Evolutionary conservation across 2,797 vertebrate genomes (phyloP).

Genomic region (Semotilus atromaculatus): DNA sequence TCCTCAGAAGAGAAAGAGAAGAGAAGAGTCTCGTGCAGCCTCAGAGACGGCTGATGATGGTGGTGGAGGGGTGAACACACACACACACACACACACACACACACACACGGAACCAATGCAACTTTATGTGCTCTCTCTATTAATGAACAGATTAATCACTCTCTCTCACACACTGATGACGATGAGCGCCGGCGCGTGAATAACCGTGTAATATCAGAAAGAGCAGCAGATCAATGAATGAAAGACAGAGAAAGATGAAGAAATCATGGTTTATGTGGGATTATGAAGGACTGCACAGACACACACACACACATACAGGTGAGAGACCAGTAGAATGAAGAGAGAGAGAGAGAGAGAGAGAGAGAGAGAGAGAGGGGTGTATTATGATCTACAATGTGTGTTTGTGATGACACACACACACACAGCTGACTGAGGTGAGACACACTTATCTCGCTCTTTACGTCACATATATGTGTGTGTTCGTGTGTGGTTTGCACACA

Average conservation of each 20-base stretch:
- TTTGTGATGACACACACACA: conserved; percentile 11
- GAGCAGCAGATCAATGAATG: conserved; percentile 14
- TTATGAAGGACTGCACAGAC: not conserved
- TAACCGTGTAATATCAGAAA: conserved; percentile 27
- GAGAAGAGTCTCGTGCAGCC: conserved; percentile 2
- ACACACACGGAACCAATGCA: conserved; percentile 44
- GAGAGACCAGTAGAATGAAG: conserved; percentile 26
- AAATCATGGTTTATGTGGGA: not conserved
- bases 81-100: not conserved
- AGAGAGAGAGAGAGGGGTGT: not conserved
- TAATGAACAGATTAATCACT: not conserved
- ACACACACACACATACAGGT: conserved; percentile 19
- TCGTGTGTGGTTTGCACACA: conserved; percentile 43
- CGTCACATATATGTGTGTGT: conserved; percentile 58
- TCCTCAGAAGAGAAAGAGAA: conserved; percentile 19
- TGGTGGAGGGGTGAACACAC: conserved; percentile 25
- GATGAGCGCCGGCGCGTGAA: conserved; percentile 65
- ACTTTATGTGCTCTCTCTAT: conserved; percentile 1
- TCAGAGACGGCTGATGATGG: conserved; percentile 51
- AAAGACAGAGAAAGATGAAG: not conserved
- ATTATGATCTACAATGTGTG: conserved; percentile 6
- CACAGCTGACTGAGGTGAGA: conserved; percentile 62
- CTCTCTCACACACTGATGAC: conserved; percentile 35
- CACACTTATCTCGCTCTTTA: conserved; percentile 9
- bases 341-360: not conserved